phyloP scores from a whole-genome alignment of 2,797 vertebrate species.

The Acanthis flammea region DNA sequence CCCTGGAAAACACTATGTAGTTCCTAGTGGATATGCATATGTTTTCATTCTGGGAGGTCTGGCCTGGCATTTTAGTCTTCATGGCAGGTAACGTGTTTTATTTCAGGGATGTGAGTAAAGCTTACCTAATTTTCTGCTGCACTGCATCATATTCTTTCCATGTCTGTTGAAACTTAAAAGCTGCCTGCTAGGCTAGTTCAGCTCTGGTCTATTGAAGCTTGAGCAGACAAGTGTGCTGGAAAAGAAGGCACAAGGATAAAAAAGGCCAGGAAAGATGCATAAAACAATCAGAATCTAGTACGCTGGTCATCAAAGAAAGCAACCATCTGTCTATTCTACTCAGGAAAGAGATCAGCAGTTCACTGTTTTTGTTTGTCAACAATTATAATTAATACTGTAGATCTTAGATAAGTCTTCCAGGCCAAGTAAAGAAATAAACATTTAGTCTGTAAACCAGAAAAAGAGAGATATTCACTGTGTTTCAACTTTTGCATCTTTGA shows the following conservation, averaged over 20 bases:
- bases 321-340: neutral
- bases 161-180: neutral
- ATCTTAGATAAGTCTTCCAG: neutral
- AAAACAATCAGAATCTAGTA: neutral
- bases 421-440: neutral
- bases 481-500: neutral
- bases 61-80: neutral
- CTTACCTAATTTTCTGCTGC: slow-evolving; percentile 34
- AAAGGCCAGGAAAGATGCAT: neutral
- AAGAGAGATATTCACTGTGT: neutral
- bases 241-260: neutral
- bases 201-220: neutral
- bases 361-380: neutral
- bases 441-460: neutral
- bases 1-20: neutral
- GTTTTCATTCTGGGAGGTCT: slow-evolving; percentile 18
- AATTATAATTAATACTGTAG: neutral
- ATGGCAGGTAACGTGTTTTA: slow-evolving; percentile 5
- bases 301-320: neutral
- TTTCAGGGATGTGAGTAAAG: slow-evolving; percentile 24
- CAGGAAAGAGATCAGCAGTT: neutral
- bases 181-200: neutral
- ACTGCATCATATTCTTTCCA: neutral
- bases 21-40: neutral
- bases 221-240: neutral